phyloP scores from a whole-genome alignment of 2,113 vertebrate genomes.

The Herpailurus yagouaroundi region DNA sequence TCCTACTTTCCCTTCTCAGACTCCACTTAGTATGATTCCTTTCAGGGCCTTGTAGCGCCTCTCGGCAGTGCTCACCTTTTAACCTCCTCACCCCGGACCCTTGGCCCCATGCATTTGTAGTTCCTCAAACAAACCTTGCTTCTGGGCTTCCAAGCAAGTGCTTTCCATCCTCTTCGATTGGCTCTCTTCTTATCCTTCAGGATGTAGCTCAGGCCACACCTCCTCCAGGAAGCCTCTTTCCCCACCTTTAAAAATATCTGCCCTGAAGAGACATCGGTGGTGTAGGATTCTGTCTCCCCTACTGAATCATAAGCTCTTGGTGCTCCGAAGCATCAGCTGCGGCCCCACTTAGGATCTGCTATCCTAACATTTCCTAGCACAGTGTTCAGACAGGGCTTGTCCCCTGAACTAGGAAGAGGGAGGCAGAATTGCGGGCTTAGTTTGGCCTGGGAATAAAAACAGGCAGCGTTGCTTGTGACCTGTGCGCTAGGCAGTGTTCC shows the following conservation, averaged over 20 bases:
- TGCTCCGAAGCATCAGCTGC: not conserved
- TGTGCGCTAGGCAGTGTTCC: not conserved
- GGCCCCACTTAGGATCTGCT: not conserved
- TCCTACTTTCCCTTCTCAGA: not conserved
- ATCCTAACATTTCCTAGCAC: not conserved
- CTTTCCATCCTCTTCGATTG: not conserved
- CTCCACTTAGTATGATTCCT: not conserved
- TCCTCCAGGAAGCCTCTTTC: not conserved
- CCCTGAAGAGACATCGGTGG: not conserved
- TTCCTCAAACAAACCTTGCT: not conserved
- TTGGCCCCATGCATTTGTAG: no score
- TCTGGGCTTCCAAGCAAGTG: not conserved
- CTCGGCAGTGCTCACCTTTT: not conserved
- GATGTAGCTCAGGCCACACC: not conserved
- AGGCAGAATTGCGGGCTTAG: not conserved
- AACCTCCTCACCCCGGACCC: accelerated
- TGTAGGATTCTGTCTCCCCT: not conserved
- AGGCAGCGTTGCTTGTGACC: no score
- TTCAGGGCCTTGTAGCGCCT: not conserved
- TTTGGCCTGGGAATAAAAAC: not conserved
- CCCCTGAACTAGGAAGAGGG: not conserved
- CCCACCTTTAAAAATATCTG: not conserved
- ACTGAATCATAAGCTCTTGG: not conserved
- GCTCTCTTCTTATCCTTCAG: not conserved
- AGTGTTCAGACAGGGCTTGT: not conserved